Evolutionary conservation across 2,888 invertebrate genomes (phyloP).

Genomic region (Thymelicus acteon): DNA sequence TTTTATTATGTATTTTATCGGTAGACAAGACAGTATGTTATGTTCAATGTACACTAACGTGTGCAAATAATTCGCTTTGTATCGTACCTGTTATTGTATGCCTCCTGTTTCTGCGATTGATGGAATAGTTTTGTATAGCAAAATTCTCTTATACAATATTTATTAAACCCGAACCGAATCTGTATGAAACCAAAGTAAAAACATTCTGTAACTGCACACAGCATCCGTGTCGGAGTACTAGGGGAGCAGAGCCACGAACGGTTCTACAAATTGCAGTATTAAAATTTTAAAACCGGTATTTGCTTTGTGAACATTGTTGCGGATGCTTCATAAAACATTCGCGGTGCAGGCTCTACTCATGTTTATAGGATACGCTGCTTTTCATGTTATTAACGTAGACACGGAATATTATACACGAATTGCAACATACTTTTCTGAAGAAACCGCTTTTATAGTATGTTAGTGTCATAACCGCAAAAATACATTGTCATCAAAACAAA

Average conservation of each 20-base stretch:
- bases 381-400: not conserved
- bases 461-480: no score
- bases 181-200: constrained; percentile 37
- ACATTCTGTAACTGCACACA: constrained; percentile 43
- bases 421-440: not conserved
- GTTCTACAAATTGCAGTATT: constrained; percentile 66
- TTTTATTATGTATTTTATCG: no score
- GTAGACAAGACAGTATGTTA: no score
- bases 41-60: no score
- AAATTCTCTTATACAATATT: no score
- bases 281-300: constrained; percentile 68
- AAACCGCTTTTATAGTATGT: no score
- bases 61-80: no score
- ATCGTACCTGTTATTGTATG: no score
- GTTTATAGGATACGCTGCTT: constrained; percentile 7
- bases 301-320: constrained; percentile 63
- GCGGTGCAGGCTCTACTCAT: constrained; percentile 52
- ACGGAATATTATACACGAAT: not conserved
- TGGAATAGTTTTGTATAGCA: no score
- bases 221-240: constrained; percentile 49
- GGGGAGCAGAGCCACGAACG: constrained; percentile 46
- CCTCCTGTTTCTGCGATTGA: no score
- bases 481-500: no score
- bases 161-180: no score
- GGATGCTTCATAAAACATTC: constrained; percentile 63